Evolutionary conservation across 2,888 invertebrate genomes (phyloP), one percentile per base, ranked within the genome.

Genomic region (Drosophila seclusa): DNA sequence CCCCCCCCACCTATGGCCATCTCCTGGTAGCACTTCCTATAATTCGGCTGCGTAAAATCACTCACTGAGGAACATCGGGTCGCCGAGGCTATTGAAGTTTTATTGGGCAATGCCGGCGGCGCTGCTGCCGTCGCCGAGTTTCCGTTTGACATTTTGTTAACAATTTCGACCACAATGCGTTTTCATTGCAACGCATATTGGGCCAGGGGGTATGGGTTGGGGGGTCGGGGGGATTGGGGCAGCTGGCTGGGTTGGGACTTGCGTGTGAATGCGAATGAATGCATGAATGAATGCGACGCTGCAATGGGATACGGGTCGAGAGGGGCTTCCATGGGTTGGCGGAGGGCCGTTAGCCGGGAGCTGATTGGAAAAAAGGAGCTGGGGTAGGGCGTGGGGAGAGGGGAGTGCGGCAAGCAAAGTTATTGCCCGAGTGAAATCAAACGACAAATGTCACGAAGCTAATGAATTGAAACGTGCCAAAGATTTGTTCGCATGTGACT

Each of bases 91-190:
- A 85, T 88, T 86, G 88, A 88, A 88, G 86, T 88, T 86, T 86
- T 86, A 86, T 86, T 88, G 85, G 74, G 83, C 82, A 74, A 68
- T 74, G 72, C 53, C 79, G 71, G 66, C 65, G 29, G 29, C 40
- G 42, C 21, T 31, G 57, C n/a, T 27, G 59, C 29, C 76, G 71
- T 66, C 59, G 80, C 60, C 68, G 83, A 69, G 85, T 75, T 87
- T 87, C 89, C 87, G 87, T 87, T 87, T 87, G 87, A 87, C 89
- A 87, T 87, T 87, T 89, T 87, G 87, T 87, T 87, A 87, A 87
- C 89, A 87, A 87, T 87, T 87, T 89, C 85, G 89, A 87, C 87
- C 87, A 89, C 87, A 87, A 87, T 87, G 87, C 87, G 87, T 83
- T 87, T 88, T 87, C 87, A 87, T 72, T 83, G 87, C 83, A 76